Percentiles rank a stretch among this genome's conserved stretches.
Conservation (phyloP, 2,113 vertebrate genomes). For the Perognathus longimembris region DNA sequence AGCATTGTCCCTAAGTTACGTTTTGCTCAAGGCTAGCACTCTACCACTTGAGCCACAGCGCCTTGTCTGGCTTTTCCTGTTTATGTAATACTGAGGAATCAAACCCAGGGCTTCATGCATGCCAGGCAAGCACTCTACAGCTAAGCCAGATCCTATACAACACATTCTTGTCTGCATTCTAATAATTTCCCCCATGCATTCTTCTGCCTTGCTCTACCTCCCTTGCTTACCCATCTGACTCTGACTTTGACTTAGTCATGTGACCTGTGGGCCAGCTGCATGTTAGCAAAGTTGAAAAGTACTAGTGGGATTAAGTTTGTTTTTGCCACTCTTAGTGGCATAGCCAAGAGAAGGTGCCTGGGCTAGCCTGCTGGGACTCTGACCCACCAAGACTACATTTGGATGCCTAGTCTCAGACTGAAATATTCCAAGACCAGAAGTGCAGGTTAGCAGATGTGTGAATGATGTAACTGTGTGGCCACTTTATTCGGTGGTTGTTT, state of each 20-base stretch:
- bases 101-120: too few species aligned
- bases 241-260: not conserved
- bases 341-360: rapidly evolving
- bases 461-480: rapidly evolving
- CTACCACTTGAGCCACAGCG: too few species aligned
- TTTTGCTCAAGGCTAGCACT: too few species aligned
- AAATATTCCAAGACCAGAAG: not conserved
- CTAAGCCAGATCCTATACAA: too few species aligned
- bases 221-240: too few species aligned
- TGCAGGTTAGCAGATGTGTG: not conserved
- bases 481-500: not conserved
- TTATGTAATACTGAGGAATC: too few species aligned
- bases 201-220: too few species aligned
- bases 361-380: not conserved
- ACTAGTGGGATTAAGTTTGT: not conserved
- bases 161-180: too few species aligned
- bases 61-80: too few species aligned
- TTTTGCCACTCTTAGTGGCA: not conserved
- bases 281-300: not conserved
- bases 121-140: too few species aligned
- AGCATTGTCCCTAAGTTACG: too few species aligned
- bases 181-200: too few species aligned
- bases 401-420: not conserved
- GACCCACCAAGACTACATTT: not conserved
- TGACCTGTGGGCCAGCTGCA: not conserved